These are phyloP conservation scores for Gymnocephalus cernua DNA, from an alignment of 2,113 vertebrate species.

Conservation along the genomic window DNA sequence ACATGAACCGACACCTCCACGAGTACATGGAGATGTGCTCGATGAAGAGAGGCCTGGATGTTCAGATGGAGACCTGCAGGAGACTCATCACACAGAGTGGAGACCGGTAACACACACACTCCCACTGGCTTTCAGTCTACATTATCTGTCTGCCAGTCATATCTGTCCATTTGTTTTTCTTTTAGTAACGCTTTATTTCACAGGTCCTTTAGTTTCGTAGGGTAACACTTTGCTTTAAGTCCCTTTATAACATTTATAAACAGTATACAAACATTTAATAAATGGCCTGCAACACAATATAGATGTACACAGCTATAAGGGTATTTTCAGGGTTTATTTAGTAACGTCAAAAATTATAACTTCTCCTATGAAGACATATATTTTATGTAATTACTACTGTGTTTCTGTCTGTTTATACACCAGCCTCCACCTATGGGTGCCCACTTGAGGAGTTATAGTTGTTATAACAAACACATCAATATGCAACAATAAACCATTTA, in stretches of 20 bases:
- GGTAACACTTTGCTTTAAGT: background rate
- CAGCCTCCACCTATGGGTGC: too few relatives aligned
- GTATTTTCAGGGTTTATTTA: background rate
- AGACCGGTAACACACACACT: constrained; percentile 85
- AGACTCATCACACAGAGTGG: constrained; percentile 95
- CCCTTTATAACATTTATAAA: background rate
- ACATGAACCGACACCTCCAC: constrained; percentile 97
- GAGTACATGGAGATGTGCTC: constrained; percentile 99
- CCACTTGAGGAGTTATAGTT: too few relatives aligned
- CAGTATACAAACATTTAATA: background rate
- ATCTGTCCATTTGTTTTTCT: background rate
- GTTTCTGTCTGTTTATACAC: too few relatives aligned
- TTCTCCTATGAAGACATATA: background rate
- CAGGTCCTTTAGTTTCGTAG: background rate
- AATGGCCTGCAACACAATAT: background rate
- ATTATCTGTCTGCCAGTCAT: background rate
- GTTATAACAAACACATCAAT: too few relatives aligned
- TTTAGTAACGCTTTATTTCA: background rate
- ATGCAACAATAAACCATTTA: too few relatives aligned
- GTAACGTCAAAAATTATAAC: background rate
- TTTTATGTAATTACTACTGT: background rate
- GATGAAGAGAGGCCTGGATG: constrained; percentile 97
- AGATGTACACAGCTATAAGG: too few relatives aligned
- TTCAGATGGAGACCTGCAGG: constrained; percentile 99
- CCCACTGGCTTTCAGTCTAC: background rate